These are phyloP conservation scores for Cecropterus lyciades DNA, from an alignment of 1,140 invertebrate genomes.

Conservation along the genomic window DNA sequence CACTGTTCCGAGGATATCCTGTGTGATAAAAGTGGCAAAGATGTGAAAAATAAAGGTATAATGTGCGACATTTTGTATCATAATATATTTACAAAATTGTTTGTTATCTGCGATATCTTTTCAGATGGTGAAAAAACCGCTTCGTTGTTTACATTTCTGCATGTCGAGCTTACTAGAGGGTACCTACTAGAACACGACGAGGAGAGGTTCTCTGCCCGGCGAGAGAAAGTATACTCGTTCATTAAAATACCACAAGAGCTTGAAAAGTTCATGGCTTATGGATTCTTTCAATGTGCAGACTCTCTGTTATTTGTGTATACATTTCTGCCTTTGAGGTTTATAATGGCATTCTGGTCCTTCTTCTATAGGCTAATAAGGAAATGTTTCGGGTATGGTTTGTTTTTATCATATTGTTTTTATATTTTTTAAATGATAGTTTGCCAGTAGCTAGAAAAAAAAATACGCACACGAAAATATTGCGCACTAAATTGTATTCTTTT, in stretches of 20 bases:
- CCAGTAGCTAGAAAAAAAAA: too few relatives aligned
- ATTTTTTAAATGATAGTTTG: too few relatives aligned
- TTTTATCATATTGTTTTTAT: too few relatives aligned
- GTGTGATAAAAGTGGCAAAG: constrained; percentile 62
- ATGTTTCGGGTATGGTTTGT: constrained; percentile 90
- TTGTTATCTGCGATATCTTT: constrained; percentile 9
- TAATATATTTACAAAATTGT: too few relatives aligned
- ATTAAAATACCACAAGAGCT: constrained; percentile 97
- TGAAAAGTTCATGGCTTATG: constrained; percentile 97
- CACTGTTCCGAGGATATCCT: constrained; percentile 56
- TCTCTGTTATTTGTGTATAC: constrained; percentile 99
- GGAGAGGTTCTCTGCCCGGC: constrained; percentile 95
- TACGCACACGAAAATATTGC: too few relatives aligned
- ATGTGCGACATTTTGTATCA: too few relatives aligned
- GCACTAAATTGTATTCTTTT: too few relatives aligned
- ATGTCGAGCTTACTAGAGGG: constrained; percentile 94
- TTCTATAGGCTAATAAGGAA: constrained; percentile 88
- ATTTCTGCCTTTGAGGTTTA: constrained; percentile 96
- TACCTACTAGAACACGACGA: constrained; percentile 97
- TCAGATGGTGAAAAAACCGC: constrained; percentile 77
- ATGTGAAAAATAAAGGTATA: constrained; percentile 71
- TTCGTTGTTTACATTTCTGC: constrained; percentile 90
- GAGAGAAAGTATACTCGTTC: constrained; percentile 98
- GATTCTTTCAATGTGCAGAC: constrained; percentile 98
- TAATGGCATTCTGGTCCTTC: constrained; percentile 93